phyloP scores from a whole-genome alignment of 2,113 vertebrate species.

The Dolichotis patagonum region DNA sequence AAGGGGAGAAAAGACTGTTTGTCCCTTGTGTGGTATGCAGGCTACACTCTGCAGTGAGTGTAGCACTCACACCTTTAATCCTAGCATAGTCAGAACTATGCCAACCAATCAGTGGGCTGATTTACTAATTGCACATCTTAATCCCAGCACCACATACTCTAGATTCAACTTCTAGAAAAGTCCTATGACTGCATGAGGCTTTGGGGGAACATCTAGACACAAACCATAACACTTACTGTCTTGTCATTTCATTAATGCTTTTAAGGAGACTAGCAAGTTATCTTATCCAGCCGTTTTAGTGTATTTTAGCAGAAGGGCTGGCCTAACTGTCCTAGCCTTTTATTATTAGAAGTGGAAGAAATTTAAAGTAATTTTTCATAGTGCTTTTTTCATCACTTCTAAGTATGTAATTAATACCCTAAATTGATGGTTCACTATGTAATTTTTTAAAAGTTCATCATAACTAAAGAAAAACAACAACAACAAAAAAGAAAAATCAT shows the following conservation, averaged over 20 bases:
- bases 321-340: neutral
- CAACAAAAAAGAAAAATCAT: neutral
- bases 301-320: neutral
- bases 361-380: neutral
- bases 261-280: neutral
- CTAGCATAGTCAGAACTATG: neutral
- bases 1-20: neutral
- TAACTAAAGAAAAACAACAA: neutral
- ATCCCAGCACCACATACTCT: neutral
- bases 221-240: neutral
- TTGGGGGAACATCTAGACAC: neutral
- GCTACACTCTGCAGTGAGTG: neutral
- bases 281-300: neutral
- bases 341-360: neutral
- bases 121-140: neutral
- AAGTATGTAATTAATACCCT: neutral
- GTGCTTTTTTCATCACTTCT: neutral
- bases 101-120: neutral
- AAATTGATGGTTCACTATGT: neutral
- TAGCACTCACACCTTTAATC: neutral
- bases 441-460: neutral
- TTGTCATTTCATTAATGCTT: conserved; percentile 33
- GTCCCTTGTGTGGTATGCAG: neutral
- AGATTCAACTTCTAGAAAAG: neutral
- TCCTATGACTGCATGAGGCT: neutral